phyloP scores from a whole-genome alignment of 2,113 vertebrate species.

The Callocephalon fimbriatum region DNA sequence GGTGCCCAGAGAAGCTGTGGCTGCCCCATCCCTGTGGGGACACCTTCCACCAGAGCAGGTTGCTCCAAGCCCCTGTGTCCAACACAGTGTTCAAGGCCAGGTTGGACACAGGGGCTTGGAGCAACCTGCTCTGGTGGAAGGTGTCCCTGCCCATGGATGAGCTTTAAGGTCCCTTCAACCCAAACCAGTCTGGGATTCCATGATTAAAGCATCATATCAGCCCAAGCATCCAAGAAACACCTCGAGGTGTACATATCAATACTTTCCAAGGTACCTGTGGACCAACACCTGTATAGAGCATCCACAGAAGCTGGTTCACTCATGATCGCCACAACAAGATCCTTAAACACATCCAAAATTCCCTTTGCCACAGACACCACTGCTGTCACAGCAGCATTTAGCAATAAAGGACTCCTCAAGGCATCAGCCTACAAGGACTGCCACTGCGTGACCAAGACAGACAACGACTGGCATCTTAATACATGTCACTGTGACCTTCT shows the following conservation, averaged over 20 bases:
- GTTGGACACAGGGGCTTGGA: not conserved
- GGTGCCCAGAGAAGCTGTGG: no score
- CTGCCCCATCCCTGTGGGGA: no score
- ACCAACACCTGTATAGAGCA: not conserved
- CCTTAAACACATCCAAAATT: not conserved
- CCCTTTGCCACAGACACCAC: not conserved
- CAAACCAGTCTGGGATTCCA: not conserved
- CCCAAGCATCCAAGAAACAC: not conserved
- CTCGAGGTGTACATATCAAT: not conserved
- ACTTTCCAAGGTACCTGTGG: no score
- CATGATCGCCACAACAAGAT: no score
- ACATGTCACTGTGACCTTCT: not conserved
- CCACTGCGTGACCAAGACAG: not conserved
- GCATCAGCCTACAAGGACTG: not conserved
- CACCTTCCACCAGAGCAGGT: no score
- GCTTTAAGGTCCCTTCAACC: not conserved
- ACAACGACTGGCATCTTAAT: not conserved
- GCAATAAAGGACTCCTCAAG: not conserved
- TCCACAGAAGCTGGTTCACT: not conserved
- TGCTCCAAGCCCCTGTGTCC: no score
- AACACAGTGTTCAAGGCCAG: no score
- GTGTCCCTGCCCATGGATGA: not conserved
- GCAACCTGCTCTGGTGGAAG: not conserved
- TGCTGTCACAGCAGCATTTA: not conserved
- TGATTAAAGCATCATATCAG: fast-evolving